These are phyloP conservation scores for Nanorana parkeri DNA, from an alignment of 2,113 vertebrate genomes.

Conservation along the genomic window DNA sequence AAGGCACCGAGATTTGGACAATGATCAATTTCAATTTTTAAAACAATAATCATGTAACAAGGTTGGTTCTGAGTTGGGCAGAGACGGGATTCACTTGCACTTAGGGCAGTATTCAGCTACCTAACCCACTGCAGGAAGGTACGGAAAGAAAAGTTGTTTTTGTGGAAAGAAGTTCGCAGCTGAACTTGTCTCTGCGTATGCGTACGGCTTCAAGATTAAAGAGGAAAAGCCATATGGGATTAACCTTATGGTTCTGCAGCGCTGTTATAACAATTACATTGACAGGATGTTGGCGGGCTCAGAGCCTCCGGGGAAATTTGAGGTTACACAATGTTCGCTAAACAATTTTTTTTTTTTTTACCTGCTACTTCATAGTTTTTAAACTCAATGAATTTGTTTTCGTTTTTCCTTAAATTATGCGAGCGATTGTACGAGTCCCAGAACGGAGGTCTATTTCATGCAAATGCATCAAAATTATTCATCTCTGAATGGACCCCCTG, in stretches of 20 bases:
- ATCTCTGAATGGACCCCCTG: too few relatives aligned
- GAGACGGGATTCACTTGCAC: too few relatives aligned
- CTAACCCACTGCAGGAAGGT: conserved; percentile 8
- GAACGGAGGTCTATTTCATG: too few relatives aligned
- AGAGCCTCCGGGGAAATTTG: neutral
- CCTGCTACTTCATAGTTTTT: neutral
- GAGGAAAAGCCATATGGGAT: conserved; percentile 58
- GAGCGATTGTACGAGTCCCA: too few relatives aligned
- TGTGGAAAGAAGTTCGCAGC: conserved; percentile 58
- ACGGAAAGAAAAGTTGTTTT: conserved; percentile 57
- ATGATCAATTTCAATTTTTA: too few relatives aligned
- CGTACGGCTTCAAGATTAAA: conserved; percentile 40
- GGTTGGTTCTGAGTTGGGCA: too few relatives aligned
- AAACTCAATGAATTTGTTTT: conserved; percentile 13
- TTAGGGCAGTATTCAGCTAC: too few relatives aligned
- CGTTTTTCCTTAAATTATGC: neutral
- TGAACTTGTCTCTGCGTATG: neutral
- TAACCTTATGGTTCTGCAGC: conserved; percentile 26
- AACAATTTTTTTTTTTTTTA: neutral
- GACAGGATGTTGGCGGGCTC: conserved; percentile 28
- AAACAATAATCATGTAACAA: too few relatives aligned
- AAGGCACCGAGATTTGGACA: too few relatives aligned
- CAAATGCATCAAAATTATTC: too few relatives aligned
- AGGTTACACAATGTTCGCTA: neutral
- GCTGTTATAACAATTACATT: conserved; percentile 14